These are phyloP conservation scores for Rhincodon typus DNA, from an alignment of 2,797 vertebrate genomes.

Conservation along the genomic window DNA sequence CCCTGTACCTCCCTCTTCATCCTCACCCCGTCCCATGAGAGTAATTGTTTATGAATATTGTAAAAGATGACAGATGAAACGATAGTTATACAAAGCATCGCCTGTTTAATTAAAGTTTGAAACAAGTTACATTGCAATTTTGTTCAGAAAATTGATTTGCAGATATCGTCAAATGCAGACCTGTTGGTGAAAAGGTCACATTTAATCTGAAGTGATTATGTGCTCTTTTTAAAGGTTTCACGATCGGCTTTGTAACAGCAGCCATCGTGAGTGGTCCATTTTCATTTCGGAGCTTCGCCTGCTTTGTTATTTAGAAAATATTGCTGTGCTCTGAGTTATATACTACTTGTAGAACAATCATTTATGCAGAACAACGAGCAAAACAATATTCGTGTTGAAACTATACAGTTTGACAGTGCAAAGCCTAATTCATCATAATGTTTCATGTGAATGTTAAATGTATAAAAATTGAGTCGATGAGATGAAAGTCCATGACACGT, in stretches of 20 bases:
- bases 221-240: slow-evolving; percentile 18
- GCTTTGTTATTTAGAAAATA: background rate
- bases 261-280: background rate
- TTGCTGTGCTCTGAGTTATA: background rate
- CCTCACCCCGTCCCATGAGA: background rate
- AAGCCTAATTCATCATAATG: background rate
- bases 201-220: background rate
- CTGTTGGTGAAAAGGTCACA: background rate
- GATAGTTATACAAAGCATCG: background rate
- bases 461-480: background rate
- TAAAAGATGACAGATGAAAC: background rate
- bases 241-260: background rate
- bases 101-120: background rate
- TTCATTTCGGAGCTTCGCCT: background rate
- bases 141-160: background rate
- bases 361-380: background rate
- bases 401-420: background rate
- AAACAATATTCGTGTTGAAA: background rate
- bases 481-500: background rate
- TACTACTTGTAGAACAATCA: background rate
- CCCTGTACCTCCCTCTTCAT: too few species aligned
- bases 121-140: background rate
- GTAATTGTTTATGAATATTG: background rate
- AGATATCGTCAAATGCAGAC: background rate
- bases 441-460: background rate